Percentiles rank a stretch among this genome's conserved stretches.
These are phyloP conservation scores for Eudasyphora cyanicolor DNA, from an alignment of 2,888 invertebrate genomes.

Conservation along the genomic window DNA sequence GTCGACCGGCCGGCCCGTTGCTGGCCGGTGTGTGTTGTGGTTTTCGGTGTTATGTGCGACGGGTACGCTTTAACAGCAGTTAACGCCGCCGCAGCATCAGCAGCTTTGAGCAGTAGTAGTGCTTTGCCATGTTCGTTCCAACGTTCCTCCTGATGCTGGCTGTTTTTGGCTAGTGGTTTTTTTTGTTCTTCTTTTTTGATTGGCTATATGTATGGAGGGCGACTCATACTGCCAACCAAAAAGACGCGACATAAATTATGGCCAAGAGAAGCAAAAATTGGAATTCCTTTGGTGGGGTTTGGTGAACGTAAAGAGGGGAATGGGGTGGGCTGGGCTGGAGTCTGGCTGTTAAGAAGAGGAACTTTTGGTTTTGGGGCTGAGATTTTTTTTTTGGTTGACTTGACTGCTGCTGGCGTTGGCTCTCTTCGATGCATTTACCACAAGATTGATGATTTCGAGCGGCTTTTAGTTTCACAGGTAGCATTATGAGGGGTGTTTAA, in stretches of 20 bases:
- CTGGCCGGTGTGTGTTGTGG: conserved; percentile 61
- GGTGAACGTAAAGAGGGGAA: no score
- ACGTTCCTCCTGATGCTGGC: conserved; percentile 20
- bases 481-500: conserved; percentile 64
- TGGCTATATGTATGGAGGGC: conserved; percentile 33
- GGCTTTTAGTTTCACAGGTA: conserved; percentile 63
- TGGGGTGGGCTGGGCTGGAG: no score
- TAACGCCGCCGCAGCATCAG: conserved; percentile 52
- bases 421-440: conserved; percentile 38
- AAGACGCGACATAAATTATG: conserved; percentile 66
- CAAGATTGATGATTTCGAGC: conserved; percentile 62
- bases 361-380: conserved; percentile 33
- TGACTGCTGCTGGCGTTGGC: conserved; percentile 28
- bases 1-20: neutral
- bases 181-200: conserved; percentile 33
- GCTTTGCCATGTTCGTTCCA: conserved; percentile 58
- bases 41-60: conserved; percentile 72
- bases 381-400: conserved; percentile 17
- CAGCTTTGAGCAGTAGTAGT: conserved; percentile 55
- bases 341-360: no score
- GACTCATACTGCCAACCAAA: conserved; percentile 42
- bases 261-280: conserved; percentile 61
- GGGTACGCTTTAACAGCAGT: conserved; percentile 75
- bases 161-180: conserved; percentile 33
- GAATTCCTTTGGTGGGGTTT: conserved; percentile 59